Conservation (phyloP, 2,797 vertebrate genomes). For the Pipistrellus pipistrellus region DNA sequence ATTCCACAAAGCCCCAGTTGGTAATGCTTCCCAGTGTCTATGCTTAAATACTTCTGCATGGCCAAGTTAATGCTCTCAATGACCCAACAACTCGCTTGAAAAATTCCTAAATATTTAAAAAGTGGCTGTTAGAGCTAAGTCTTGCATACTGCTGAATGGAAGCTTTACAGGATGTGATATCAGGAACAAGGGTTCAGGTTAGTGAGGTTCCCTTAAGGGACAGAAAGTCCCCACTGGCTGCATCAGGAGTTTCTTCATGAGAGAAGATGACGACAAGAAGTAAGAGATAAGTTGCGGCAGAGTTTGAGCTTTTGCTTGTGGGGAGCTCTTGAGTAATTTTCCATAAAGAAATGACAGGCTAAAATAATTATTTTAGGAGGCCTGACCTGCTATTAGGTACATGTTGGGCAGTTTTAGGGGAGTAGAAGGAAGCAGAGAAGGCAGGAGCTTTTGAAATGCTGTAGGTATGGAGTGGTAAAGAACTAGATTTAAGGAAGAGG, state of each 20-base stretch:
- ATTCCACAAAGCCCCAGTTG: background rate
- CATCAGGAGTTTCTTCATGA: background rate
- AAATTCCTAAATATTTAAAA: slow-evolving; percentile 47
- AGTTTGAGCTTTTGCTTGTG: background rate
- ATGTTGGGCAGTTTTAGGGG: background rate
- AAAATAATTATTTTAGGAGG: slow-evolving; percentile 6
- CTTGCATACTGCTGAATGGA: background rate
- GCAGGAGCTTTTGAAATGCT: slow-evolving; percentile 5
- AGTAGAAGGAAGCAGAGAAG: background rate
- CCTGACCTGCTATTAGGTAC: slow-evolving; percentile 1
- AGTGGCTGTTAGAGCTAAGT: background rate
- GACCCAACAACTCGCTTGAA: background rate
- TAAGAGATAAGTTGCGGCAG: background rate
- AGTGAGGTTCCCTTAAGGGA: background rate
- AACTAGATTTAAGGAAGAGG: background rate
- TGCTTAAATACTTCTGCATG: background rate
- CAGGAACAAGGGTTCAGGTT: background rate
- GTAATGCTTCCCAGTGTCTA: background rate
- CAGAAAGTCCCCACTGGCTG: background rate
- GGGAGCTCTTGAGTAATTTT: slow-evolving; percentile 21
- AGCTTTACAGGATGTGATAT: background rate
- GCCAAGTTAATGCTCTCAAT: background rate
- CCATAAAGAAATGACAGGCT: background rate
- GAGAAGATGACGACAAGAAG: background rate
- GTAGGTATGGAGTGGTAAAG: background rate